Conservation (phyloP, 2,113 vertebrate genomes). For the Percina caprodes region DNA sequence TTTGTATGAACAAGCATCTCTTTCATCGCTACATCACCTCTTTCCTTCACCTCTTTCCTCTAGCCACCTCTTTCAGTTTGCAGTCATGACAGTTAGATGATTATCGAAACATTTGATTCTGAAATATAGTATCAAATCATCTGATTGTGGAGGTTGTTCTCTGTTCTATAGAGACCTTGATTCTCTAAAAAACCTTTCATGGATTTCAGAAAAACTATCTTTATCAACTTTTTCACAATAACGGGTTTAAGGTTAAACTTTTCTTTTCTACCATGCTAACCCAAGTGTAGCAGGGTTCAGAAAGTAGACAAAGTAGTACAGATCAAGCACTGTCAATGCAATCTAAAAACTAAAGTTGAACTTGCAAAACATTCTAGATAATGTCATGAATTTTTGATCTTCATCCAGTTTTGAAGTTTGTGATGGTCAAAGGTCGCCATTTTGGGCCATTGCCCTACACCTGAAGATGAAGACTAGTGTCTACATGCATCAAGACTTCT, state of each 20-base stretch:
- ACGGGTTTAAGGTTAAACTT: background rate
- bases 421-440: conserved; percentile 1
- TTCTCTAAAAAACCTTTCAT: background rate
- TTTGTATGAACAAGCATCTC: background rate
- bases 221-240: background rate
- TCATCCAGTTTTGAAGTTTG: background rate
- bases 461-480: background rate
- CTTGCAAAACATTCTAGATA: background rate
- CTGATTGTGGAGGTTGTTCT: background rate
- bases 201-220: background rate
- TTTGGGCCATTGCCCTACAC: background rate
- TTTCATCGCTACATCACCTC: background rate
- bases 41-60: background rate
- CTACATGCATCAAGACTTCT: background rate
- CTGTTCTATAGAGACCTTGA: background rate
- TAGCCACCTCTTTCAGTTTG: background rate
- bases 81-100: background rate
- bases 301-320: background rate
- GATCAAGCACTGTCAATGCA: background rate
- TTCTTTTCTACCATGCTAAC: background rate
- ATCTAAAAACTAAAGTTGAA: background rate
- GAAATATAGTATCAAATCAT: background rate
- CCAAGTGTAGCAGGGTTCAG: background rate
- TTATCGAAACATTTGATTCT: background rate
- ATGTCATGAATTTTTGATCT: background rate